phyloP scores from a whole-genome alignment of 2,113 vertebrate species.

The Oreochromis niloticus region DNA sequence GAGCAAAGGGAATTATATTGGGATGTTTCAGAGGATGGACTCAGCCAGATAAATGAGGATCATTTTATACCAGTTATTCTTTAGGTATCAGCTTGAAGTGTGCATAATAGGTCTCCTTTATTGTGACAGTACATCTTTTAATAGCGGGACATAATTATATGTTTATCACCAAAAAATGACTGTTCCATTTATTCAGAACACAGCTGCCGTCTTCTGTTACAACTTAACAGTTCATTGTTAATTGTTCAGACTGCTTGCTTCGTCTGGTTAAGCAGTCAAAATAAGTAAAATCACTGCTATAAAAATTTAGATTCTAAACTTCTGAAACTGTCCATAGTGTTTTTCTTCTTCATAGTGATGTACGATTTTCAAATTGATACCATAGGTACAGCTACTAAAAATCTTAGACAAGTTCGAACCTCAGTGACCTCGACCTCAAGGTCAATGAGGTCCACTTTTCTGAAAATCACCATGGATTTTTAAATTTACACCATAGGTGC shows the following conservation, averaged over 20 bases:
- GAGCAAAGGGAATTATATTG: background rate
- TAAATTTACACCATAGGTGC: background rate
- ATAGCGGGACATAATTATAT: background rate
- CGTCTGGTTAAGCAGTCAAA: background rate
- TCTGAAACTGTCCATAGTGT: background rate
- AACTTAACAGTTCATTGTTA: background rate
- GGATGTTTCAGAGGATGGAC: background rate
- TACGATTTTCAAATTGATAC: background rate
- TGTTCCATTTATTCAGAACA: background rate
- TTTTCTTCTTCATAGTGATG: background rate
- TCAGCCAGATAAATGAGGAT: background rate
- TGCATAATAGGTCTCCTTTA: background rate
- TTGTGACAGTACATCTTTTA: background rate
- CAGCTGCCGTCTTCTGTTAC: background rate
- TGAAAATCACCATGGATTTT: background rate
- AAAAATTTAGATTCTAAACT: background rate
- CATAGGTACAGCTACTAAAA: background rate
- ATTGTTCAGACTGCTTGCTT: background rate
- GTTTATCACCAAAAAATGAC: background rate
- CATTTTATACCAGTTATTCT: background rate
- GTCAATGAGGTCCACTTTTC: background rate
- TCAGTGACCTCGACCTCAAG: background rate
- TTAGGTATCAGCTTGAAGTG: background rate
- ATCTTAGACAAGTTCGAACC: background rate
- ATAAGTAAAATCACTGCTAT: background rate